Percentiles rank a stretch among this genome's conserved stretches.
These are phyloP conservation scores for Cheumatopsyche charites DNA, from an alignment of 1,140 invertebrate genomes.

Conservation along the genomic window DNA sequence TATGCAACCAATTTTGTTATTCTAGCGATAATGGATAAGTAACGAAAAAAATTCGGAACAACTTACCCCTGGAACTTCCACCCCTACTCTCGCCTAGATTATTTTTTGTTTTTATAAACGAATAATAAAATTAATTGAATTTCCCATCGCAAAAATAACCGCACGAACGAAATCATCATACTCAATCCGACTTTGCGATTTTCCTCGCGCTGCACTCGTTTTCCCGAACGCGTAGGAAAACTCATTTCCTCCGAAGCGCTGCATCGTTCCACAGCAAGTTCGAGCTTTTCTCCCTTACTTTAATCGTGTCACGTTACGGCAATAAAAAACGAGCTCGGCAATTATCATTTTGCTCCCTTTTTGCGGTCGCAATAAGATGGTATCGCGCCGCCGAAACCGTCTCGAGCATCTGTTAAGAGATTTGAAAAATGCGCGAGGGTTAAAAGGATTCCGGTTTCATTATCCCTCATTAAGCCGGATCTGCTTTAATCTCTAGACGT, in stretches of 20 bases:
- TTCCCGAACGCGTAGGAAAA: not conserved
- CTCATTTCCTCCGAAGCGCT: not conserved
- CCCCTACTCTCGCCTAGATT: too few species aligned
- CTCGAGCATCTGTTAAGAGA: slow-evolving; percentile 20
- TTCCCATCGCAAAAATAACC: too few species aligned
- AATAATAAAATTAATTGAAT: too few species aligned
- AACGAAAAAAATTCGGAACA: too few species aligned
- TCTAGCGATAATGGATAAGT: too few species aligned
- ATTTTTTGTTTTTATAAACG: too few species aligned
- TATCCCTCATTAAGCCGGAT: slow-evolving; percentile 14
- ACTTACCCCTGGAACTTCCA: too few species aligned
- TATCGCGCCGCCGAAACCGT: slow-evolving; percentile 11
- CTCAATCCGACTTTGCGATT: too few species aligned
- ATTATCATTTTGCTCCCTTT: slow-evolving; percentile 46
- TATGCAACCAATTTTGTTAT: too few species aligned
- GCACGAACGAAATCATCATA: too few species aligned
- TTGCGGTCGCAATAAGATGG: slow-evolving; percentile 25
- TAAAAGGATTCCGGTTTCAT: slow-evolving; percentile 16
- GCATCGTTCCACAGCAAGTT: slow-evolving; percentile 21
- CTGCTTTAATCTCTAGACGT: too few species aligned
- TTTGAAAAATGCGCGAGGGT: slow-evolving; percentile 9
- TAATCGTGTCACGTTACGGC: slow-evolving; percentile 42
- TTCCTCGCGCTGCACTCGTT: too few species aligned
- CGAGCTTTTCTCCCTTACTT: slow-evolving; percentile 21
- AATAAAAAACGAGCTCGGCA: slow-evolving; percentile 44